Conservation (phyloP, 2,888 invertebrate species). For the Thymelicus lineola region DNA sequence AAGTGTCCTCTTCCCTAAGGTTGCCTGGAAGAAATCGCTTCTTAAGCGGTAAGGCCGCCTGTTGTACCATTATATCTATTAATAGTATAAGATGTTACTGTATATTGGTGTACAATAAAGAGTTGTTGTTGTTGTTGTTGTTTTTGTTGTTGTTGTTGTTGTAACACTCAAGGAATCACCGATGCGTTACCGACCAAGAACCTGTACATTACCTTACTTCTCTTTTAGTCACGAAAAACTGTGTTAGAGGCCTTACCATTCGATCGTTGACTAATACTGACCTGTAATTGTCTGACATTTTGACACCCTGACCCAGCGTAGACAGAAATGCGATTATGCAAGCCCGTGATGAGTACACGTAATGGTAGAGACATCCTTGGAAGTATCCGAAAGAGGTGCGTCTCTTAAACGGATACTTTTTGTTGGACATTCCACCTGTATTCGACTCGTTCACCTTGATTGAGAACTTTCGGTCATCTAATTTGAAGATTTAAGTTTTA, state of each 20-base stretch:
- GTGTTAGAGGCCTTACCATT: conserved; percentile 8
- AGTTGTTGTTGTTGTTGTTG: too few relatives aligned
- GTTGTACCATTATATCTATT: too few relatives aligned
- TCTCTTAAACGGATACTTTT: conserved; percentile 10
- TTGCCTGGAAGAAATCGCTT: too few relatives aligned
- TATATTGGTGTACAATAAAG: too few relatives aligned
- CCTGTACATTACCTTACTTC: too few relatives aligned
- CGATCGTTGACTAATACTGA: conserved; percentile 30
- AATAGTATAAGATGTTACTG: too few relatives aligned
- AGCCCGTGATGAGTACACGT: conserved; percentile 18
- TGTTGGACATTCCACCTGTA: conserved; percentile 3
- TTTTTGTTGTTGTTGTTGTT: too few relatives aligned
- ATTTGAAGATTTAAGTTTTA: background rate
- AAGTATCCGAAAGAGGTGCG: conserved; percentile 28
- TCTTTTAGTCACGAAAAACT: background rate
- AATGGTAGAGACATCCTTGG: conserved; percentile 27
- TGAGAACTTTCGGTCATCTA: background rate
- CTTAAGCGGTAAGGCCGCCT: too few relatives aligned
- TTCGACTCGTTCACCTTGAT: background rate
- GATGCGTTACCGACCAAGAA: too few relatives aligned
- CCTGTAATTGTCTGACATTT: conserved; percentile 43
- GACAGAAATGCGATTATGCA: conserved; percentile 35
- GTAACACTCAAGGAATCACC: too few relatives aligned
- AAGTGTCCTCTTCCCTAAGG: too few relatives aligned
- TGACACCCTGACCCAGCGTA: conserved; percentile 41